These are phyloP conservation scores for Dasysyrphus albostriatus DNA, from an alignment of 2,888 invertebrate species.

Conservation along the genomic window DNA sequence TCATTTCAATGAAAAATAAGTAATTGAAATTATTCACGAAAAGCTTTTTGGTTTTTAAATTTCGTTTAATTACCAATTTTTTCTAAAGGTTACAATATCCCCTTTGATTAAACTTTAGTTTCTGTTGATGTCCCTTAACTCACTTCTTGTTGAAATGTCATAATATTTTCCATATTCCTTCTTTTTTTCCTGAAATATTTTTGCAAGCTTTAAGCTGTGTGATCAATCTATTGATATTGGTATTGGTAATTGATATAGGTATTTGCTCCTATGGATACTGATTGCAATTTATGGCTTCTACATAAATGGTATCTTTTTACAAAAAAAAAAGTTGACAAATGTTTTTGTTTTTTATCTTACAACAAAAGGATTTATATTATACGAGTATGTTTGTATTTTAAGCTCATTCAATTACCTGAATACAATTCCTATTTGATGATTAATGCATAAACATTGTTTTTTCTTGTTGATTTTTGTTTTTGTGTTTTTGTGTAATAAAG, in stretches of 20 bases:
- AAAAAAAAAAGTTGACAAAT: background rate
- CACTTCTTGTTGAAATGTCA: too few species aligned
- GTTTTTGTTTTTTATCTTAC: background rate
- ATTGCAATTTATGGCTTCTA: background rate
- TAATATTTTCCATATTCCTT: background rate
- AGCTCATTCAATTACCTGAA: constrained; percentile 45
- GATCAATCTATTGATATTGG: background rate
- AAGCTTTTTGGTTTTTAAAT: too few species aligned
- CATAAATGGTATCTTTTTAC: background rate
- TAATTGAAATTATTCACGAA: too few species aligned
- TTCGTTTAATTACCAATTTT: too few species aligned
- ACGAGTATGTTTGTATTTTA: background rate
- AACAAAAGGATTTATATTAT: background rate
- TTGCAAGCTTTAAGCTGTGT: background rate
- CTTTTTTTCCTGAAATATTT: background rate
- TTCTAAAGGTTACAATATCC: too few species aligned
- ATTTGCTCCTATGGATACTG: background rate
- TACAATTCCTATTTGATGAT: constrained; percentile 44
- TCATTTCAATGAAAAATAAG: too few species aligned
- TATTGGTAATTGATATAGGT: background rate
- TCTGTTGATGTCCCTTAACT: too few species aligned
- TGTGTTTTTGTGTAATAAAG: constrained; percentile 6
- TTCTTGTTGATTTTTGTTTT: background rate
- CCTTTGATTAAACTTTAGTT: too few species aligned
- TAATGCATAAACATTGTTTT: constrained; percentile 38